A percentile compares a stretch with the other conserved stretches of the same genome.
phyloP scores from a whole-genome alignment of 2,797 vertebrate genomes.

The Platyrinchus mystaceus region DNA sequence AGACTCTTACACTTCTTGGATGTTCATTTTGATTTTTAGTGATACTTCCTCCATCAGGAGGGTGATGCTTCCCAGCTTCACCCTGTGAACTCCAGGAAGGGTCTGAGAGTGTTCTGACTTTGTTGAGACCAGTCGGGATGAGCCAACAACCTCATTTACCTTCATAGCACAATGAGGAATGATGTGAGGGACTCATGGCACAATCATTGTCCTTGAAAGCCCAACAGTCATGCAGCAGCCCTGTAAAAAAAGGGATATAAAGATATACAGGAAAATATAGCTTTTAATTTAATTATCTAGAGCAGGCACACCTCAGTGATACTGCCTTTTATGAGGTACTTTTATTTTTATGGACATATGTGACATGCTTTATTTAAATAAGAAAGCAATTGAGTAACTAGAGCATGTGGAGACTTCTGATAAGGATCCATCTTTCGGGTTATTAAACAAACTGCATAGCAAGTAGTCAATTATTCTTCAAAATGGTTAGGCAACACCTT shows the following conservation, averaged over 20 bases:
- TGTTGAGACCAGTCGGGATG: accelerated
- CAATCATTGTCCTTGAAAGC: background rate
- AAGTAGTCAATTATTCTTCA: slow-evolving; percentile 37
- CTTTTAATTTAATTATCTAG: background rate
- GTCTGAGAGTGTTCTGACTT: background rate
- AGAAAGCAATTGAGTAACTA: slow-evolving; percentile 31
- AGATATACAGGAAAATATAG: background rate
- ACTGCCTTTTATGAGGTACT: background rate
- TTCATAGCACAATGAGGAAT: background rate
- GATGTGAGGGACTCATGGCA: background rate
- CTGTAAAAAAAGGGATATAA: background rate
- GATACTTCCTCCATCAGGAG: background rate
- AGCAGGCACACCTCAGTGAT: background rate
- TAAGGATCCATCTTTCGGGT: slow-evolving; percentile 40
- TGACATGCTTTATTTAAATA: slow-evolving; percentile 39
- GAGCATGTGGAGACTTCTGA: slow-evolving; percentile 54
- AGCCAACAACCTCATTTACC: background rate
- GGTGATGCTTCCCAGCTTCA: background rate
- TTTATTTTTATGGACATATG: slow-evolving; percentile 37
- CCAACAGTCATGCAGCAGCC: background rate
- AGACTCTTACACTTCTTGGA: background rate
- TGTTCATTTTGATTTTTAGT: background rate
- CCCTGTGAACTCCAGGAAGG: background rate
- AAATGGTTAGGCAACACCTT: slow-evolving; percentile 57
- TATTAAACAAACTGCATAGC: slow-evolving; percentile 48